Evolutionary conservation across 2,797 vertebrate species (phyloP), one percentile per base, ranked within the genome.

Genomic region (Myotis vivesi): DNA sequence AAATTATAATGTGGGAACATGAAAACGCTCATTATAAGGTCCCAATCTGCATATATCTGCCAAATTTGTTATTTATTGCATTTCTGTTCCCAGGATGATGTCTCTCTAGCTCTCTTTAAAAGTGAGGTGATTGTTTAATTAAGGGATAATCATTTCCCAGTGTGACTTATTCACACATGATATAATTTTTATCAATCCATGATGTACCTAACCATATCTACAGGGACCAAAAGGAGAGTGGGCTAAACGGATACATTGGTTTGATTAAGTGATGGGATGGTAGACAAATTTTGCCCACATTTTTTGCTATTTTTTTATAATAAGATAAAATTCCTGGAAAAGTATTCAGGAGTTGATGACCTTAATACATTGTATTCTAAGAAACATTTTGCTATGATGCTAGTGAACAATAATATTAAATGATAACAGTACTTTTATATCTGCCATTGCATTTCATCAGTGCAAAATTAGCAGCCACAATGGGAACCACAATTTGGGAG

Each of bases 111-210:
- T n/a, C 28, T 91, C 25, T 95, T 86, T 95, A 66, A 64, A 69
- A 92, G 30, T 57, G 38, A 94, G 33, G 49, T 51, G 66, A 93
- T 85, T 92, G 64, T 89, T 94, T 94, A 80, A 94, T 84, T 95
- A 81, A 83, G 38, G 44, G 25, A 55, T 68, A 89, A 87, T 89
- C 6, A 28, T 89, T 94, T 89, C 62, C 84, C 84, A 83, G 38
- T 85, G 53, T 87, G 89, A 85, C 25, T 92, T 96, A 93, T 88
- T 95, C 77, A 89, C 2, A 4, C 38, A 25, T 86, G 30, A 83
- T 83, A 13, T 30, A 64, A 85, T 82, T 92, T 91, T 89, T 83
- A 44, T 82, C 75, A 89, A 28, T 68, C 79, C 23, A 28, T 49
- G 83, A 83, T 84, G 5, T 68, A 72, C 49, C 41, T 75, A 89